phyloP scores from a whole-genome alignment of 2,113 vertebrate species.

The Poicephalus gulielmi region DNA sequence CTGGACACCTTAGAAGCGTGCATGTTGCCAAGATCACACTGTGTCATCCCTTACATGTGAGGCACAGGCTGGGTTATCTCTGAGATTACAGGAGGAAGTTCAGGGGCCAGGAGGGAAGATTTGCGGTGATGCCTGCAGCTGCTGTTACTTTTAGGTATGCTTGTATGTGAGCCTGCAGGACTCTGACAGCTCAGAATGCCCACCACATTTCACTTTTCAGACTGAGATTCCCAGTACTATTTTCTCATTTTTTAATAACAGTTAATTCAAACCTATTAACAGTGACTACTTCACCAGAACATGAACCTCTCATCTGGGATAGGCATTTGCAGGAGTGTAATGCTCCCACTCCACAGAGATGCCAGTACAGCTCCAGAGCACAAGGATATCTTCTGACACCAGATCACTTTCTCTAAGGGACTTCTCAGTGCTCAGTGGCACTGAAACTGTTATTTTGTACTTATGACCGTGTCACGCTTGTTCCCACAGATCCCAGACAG shows the following conservation, averaged over 20 bases:
- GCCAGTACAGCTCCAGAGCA: not conserved
- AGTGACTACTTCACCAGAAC: not conserved
- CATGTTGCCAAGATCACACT: accelerated
- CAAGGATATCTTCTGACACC: not conserved
- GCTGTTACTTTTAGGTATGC: not conserved
- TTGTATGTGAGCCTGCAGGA: not conserved
- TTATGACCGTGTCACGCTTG: not conserved
- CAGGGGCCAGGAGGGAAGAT: not conserved
- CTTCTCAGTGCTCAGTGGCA: not conserved
- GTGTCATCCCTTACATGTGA: not conserved
- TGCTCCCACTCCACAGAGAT: not conserved
- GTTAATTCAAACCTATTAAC: not conserved
- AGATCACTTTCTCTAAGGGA: not conserved
- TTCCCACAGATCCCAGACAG: not conserved
- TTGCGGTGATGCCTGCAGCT: not conserved
- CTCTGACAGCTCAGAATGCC: not conserved
- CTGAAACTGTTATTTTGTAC: not conserved
- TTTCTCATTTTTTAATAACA: not conserved
- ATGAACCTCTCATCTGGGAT: not conserved
- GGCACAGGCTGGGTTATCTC: not conserved
- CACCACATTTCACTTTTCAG: not conserved
- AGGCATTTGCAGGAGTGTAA: not conserved
- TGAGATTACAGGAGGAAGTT: not conserved
- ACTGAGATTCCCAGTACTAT: not conserved
- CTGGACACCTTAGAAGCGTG: not conserved